Evolutionary conservation across 2,797 vertebrate species (phyloP).

Genomic region (Babyrousa celebensis): DNA sequence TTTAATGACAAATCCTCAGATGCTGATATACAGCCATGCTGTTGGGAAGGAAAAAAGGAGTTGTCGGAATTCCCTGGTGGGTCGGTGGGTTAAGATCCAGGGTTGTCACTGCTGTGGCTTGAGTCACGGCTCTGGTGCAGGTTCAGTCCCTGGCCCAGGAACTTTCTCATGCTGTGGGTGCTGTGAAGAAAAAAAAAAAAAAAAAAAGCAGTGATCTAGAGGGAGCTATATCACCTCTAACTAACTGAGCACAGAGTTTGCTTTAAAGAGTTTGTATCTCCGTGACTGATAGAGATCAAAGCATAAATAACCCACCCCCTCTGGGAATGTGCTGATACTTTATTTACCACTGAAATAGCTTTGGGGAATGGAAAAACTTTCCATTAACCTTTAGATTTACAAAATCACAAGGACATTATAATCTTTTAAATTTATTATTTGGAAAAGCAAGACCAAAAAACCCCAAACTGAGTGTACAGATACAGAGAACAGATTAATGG

Average conservation of each 20-base stretch:
- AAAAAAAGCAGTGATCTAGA: neutral
- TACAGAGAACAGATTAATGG: neutral
- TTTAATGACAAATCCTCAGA: neutral
- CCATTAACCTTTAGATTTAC: neutral
- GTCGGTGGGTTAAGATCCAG: no score
- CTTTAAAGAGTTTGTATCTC: neutral
- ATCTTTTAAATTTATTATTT: neutral
- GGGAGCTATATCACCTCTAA: neutral
- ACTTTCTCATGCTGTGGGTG: no score
- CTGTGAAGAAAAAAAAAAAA: no score
- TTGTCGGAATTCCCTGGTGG: no score
- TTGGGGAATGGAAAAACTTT: neutral
- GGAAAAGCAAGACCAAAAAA: neutral
- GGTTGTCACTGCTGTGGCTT: no score
- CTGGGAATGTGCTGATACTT: neutral
- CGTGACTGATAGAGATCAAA: neutral
- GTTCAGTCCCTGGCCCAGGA: no score
- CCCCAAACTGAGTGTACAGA: neutral
- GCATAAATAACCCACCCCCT: neutral
- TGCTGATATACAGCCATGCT: neutral
- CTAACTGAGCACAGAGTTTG: neutral
- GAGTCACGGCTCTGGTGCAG: no score
- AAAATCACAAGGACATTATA: neutral
- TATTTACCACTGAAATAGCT: neutral
- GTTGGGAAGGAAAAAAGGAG: neutral